Percentiles rank a stretch among this genome's conserved stretches.
phyloP scores from a whole-genome alignment of 1,140 invertebrate species.

The Caerostris extrusa region DNA sequence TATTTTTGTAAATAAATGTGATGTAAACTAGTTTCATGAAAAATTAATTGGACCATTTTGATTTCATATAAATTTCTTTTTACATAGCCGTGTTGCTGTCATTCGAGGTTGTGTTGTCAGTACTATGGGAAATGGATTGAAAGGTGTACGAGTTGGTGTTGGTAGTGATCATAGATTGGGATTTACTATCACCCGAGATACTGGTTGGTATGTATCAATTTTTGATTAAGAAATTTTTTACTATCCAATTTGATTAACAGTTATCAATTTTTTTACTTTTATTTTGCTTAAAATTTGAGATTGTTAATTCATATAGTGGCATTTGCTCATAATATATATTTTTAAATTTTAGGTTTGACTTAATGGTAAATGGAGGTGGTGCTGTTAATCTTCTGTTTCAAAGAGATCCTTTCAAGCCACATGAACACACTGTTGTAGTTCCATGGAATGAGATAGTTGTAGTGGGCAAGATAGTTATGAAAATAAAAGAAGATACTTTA shows the following conservation, averaged over 20 bases:
- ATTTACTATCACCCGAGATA: conserved; percentile 95
- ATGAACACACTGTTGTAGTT: conserved; percentile 90
- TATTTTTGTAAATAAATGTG: neutral
- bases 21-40: neutral
- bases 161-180: conserved; percentile 96
- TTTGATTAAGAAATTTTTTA: neutral
- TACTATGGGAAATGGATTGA: conserved; percentile 94
- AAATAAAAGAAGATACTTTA: conserved; percentile 86
- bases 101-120: conserved; percentile 98
- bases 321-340: neutral
- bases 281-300: neutral
- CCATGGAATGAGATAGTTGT: conserved; percentile 98
- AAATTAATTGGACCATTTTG: too few species aligned
- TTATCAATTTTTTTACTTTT: neutral
- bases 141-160: conserved; percentile 97
- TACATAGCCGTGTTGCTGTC: conserved; percentile 95
- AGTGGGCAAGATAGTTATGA: conserved; percentile 90
- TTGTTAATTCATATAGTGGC: neutral
- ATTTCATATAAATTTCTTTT: conserved; percentile 43
- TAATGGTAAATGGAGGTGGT: conserved; percentile 99
- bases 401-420: conserved; percentile 91
- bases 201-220: conserved; percentile 92
- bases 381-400: conserved; percentile 98
- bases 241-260: neutral
- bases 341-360: conserved; percentile 90